phyloP scores from a whole-genome alignment of 2,888 invertebrate genomes.

The Hedya salicella region DNA sequence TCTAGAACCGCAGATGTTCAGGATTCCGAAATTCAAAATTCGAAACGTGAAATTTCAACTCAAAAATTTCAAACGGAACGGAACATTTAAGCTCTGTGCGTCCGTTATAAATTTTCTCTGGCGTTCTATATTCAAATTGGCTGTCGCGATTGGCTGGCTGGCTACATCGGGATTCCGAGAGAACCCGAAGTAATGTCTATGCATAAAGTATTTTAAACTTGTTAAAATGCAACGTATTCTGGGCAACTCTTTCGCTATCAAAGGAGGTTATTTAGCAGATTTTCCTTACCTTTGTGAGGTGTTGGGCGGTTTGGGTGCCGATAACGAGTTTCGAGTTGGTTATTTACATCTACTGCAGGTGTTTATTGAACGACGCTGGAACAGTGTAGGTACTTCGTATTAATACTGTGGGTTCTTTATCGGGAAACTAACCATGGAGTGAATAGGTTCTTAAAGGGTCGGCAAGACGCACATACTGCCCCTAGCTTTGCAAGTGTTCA shows the following conservation, averaged over 20 bases:
- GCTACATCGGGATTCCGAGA: constrained; percentile 64
- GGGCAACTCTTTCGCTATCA: constrained; percentile 58
- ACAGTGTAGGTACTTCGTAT: neutral
- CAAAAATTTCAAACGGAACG: constrained; percentile 42
- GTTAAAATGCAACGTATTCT: constrained; percentile 82
- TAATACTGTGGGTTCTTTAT: neutral
- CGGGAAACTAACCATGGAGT: too few species aligned
- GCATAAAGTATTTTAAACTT: constrained; percentile 84
- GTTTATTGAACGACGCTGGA: constrained; percentile 4
- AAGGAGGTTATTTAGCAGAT: constrained; percentile 68
- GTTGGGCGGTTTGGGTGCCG: constrained; percentile 53
- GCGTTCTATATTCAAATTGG: constrained; percentile 85
- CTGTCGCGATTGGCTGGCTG: constrained; percentile 72
- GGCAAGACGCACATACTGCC: too few species aligned
- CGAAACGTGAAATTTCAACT: constrained; percentile 48
- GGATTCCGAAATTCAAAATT: constrained; percentile 41
- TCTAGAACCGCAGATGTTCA: constrained; percentile 44
- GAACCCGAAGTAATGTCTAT: constrained; percentile 74
- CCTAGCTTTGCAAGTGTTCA: too few species aligned
- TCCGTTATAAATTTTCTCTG: constrained; percentile 80
- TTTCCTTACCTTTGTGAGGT: constrained; percentile 64
- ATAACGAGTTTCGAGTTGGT: constrained; percentile 41
- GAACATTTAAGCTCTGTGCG: constrained; percentile 74
- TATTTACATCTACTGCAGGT: constrained; percentile 19
- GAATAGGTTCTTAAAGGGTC: too few species aligned